A percentile compares a stretch with the other conserved stretches of the same genome.
These are phyloP conservation scores for Chrysaora quinquecirrha DNA, from an alignment of 30 jellyfish, hydroid and myxozoan genomes.

Conservation along the genomic window DNA sequence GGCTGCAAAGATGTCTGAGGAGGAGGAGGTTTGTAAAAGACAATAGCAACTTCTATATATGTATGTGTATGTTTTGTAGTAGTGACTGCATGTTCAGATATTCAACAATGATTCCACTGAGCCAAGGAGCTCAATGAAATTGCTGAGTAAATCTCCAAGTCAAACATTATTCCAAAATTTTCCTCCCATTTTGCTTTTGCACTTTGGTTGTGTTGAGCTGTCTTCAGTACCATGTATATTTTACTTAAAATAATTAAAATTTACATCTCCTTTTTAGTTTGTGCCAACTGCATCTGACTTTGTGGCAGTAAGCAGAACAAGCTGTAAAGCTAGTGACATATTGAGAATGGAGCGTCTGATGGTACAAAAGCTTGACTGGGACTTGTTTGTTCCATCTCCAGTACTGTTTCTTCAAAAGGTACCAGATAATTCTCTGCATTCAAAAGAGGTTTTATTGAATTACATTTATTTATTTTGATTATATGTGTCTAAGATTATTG, in stretches of 20 bases:
- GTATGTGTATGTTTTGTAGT: not conserved
- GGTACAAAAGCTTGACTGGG: slow-evolving; percentile 74
- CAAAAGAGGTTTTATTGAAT: not conserved
- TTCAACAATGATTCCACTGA: too few relatives aligned
- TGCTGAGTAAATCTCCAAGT: too few relatives aligned
- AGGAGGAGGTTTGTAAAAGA: slow-evolving; percentile 72
- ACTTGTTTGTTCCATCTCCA: slow-evolving; percentile 64
- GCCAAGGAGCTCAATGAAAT: too few relatives aligned
- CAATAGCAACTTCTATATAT: not conserved
- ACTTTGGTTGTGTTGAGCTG: not conserved
- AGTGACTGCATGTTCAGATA: too few relatives aligned
- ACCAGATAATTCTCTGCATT: not conserved
- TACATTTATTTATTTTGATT: not conserved
- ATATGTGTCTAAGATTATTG: not conserved
- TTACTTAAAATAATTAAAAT: too few relatives aligned
- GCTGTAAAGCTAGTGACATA: slow-evolving; percentile 62
- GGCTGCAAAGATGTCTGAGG: slow-evolving; percentile 84
- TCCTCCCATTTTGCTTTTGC: too few relatives aligned
- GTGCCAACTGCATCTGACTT: slow-evolving; percentile 82
- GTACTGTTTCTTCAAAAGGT: slow-evolving; percentile 74
- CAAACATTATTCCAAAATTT: too few relatives aligned
- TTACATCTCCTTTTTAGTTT: too few relatives aligned
- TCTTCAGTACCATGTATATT: too few relatives aligned
- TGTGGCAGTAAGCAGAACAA: slow-evolving; percentile 71
- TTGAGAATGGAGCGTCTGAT: slow-evolving; percentile 72